phyloP scores from a whole-genome alignment of 2,888 invertebrate species.

The Oxytorus armatus region DNA sequence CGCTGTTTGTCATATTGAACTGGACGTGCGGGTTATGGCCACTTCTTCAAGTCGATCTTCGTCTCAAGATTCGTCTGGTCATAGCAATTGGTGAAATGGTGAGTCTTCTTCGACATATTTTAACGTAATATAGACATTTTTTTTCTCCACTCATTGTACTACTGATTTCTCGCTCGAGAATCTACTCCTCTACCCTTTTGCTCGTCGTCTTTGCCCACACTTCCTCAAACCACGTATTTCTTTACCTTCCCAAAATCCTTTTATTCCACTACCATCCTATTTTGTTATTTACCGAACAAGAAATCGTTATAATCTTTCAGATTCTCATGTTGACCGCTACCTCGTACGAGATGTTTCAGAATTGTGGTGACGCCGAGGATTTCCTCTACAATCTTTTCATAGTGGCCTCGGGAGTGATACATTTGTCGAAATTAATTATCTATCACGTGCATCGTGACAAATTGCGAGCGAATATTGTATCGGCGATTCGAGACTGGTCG shows the following conservation, averaged over 20 bases:
- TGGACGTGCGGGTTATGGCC: conserved; percentile 67
- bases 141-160: neutral
- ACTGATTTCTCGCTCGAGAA: too few relatives aligned
- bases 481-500: conserved; percentile 52
- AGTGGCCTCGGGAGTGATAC: conserved; percentile 59
- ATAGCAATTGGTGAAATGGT: conserved; percentile 4
- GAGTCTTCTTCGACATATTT: neutral
- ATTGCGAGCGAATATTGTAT: conserved; percentile 60
- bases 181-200: too few relatives aligned
- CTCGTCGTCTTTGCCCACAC: too few relatives aligned
- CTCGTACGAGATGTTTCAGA: conserved; percentile 56
- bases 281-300: too few relatives aligned
- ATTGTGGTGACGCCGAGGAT: conserved; percentile 68
- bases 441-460: conserved; percentile 67
- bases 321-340: conserved; percentile 58
- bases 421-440: conserved; percentile 67
- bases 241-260: too few relatives aligned
- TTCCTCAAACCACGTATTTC: too few relatives aligned
- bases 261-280: neutral
- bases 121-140: neutral
- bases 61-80: conserved; percentile 45
- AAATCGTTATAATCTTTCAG: conserved; percentile 5
- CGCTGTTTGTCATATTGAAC: conserved; percentile 52
- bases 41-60: conserved; percentile 37
- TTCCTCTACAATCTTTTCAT: conserved; percentile 67